Base-by-base conservation (phyloP, 2,113 vertebrate genomes). In the Cygnus buccinator region DNA sequence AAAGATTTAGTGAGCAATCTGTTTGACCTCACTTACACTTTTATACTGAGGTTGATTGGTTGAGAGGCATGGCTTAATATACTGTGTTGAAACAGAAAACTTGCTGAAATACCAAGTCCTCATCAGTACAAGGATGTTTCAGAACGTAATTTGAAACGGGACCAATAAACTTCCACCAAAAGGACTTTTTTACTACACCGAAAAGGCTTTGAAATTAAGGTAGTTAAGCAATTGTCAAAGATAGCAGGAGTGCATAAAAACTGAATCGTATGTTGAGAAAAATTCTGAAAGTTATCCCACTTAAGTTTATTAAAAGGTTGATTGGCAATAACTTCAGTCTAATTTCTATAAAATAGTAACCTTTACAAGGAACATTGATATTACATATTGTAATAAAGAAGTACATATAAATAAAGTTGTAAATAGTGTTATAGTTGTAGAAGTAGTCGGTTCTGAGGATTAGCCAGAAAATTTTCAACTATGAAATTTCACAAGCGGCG, bases 361-460 rank as follows among this genome's bases (percentile, higher is more conserved):
- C 91, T 95, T 97, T 95, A 95, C 85, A 97, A 97, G 94, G 92
- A 95, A 95, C 91, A 97, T 81, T 94, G 89, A 87, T 96, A 96
- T 96, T 95, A 95, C 94, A 97, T 96, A 97, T 97, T 96, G 96
- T 96, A 96, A 97, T 96, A 94, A 96, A 95, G 75, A 95, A 90
- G 31, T 94, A 97, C 87, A 89, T 97, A 96, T 96, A 96, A 94
- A 95, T 95, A 97, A 90, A 95, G 13, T 57, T 96, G 87, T 95
- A 97, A 96, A 96, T 96, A 97, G 90, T 92, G 79, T 85, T 90
- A 72, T 33, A 94, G 90, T 52, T 94, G 84, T 91, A 96, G 87
- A 95, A 89, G 55, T 94, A 97, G 93, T 96, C 46, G 15, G 80
- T 96, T 95, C 87, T 96, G 84, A 96, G 76, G 52, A 87, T 95